These are phyloP conservation scores for Amblyornis subalaris DNA, from an alignment of 2,113 vertebrate species.

Conservation along the genomic window DNA sequence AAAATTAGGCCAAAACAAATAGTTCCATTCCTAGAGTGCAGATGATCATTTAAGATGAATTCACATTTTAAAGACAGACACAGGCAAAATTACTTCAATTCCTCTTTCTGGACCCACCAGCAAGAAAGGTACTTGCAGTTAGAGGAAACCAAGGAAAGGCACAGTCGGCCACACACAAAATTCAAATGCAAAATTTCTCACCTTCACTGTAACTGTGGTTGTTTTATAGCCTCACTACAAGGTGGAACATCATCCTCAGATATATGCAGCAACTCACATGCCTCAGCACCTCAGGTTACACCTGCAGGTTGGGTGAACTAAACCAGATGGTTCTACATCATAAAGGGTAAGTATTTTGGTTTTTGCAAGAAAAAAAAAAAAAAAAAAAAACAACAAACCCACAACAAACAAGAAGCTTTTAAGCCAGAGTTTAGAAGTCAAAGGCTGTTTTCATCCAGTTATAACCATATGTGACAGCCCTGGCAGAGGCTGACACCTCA, in stretches of 20 bases:
- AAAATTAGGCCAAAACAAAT: not conserved
- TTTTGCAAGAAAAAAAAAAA: not conserved
- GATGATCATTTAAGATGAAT: not conserved
- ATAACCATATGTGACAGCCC: not conserved
- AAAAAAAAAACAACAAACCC: not conserved
- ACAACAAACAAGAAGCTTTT: not conserved
- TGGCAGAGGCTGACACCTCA: not conserved
- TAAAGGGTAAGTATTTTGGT: not conserved
- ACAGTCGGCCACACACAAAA: not conserved
- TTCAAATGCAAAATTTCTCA: not conserved
- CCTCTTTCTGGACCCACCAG: not conserved
- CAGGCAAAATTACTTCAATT: not conserved
- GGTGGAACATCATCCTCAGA: not conserved
- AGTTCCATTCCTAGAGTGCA: not conserved
- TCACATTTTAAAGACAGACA: not conserved
- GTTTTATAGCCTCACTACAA: not conserved
- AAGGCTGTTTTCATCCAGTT: not conserved
- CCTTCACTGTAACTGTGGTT: not conserved
- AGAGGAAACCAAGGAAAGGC: not conserved
- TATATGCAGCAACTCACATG: not conserved
- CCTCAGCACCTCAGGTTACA: not conserved
- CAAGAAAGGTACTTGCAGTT: accelerated
- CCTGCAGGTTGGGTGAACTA: not conserved
- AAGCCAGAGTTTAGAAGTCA: not conserved
- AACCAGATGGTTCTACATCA: not conserved